Base-by-base conservation (phyloP, 2,888 invertebrate genomes). In the Ptilodon capucinus region DNA sequence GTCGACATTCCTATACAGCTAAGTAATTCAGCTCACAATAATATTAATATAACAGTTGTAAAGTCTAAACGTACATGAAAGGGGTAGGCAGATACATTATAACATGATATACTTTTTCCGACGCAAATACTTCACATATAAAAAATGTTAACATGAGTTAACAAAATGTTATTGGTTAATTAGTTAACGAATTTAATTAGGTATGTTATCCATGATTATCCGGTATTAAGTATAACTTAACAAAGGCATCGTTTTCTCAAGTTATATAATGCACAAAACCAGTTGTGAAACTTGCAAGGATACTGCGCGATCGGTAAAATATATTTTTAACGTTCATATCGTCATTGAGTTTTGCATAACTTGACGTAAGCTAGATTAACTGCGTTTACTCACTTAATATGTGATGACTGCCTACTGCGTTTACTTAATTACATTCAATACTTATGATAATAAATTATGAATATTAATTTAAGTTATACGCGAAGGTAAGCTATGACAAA, bases 261-360 rank as follows among this genome's bases (percentile, higher is more conserved):
- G 19, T 65, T 65, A 56, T 39, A 53, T 60, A 67, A 65, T 32
- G 2, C 13, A n/a, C 16, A 21, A 19, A 54, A 55, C 54, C 54
- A 51, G 54, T 60, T 64, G 40, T 3, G 19, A 32, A 48, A 56
- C 52, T 18, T 4, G 19, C 19, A 56, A 67, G 52, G 38, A 59
- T 54, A 45, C 55, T 53, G 32, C 18, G 51, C 48, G 46, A 46
- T 9, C 30, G 38, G 32, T 23, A 41, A 14, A 36, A 11, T 14
- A 25, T 40, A 16, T 40, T 48, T 36, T 54, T 40, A 43, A 32
- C 17, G 25, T 18, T 46, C 49, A 48, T 13, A 25, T 39, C 14
- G 40, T 36, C 46, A 46, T 40, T 44, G 28, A 13, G n/a, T 35
- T 46, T 60, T 41, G 57, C 44, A 28, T 51, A 55, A 57, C 18